phyloP scores from a whole-genome alignment of 2,113 vertebrate species.

The Ranitomeya imitator region DNA sequence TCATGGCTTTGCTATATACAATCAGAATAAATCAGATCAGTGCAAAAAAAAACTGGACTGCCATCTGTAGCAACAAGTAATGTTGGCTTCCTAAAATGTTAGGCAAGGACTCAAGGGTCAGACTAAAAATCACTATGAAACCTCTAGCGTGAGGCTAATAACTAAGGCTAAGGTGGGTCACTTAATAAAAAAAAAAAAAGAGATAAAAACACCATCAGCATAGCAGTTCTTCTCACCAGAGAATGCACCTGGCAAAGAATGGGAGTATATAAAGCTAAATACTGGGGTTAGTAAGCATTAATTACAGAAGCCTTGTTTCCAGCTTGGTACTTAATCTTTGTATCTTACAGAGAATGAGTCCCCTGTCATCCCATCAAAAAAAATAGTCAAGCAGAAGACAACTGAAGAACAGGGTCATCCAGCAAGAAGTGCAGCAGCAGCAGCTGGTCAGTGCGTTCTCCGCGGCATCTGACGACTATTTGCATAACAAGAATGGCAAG shows the following conservation, averaged over 20 bases:
- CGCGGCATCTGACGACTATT: slow-evolving; percentile 72
- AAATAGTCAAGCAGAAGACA: slow-evolving; percentile 58
- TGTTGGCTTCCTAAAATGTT: background rate
- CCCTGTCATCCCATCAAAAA: background rate
- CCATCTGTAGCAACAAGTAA: background rate
- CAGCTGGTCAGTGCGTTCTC: slow-evolving; percentile 76
- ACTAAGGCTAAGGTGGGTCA: background rate
- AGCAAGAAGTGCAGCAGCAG: slow-evolving; percentile 55
- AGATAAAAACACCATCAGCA: background rate
- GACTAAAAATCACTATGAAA: background rate
- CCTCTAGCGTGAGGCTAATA: background rate
- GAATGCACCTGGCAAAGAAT: background rate
- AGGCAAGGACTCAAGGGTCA: background rate
- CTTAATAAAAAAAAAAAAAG: background rate
- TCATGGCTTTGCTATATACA: no score
- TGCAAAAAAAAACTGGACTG: background rate
- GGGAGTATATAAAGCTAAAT: background rate
- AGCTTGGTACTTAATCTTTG: background rate
- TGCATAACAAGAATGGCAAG: slow-evolving; percentile 78
- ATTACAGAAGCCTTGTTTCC: background rate
- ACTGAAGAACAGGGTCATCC: slow-evolving; percentile 63
- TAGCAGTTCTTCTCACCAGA: background rate
- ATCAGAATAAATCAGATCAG: no score
- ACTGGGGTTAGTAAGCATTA: background rate
- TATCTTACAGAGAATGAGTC: background rate